Evolutionary conservation across 2,797 vertebrate genomes (phyloP).

Genomic region (Mormyrus proboscirostris): DNA sequence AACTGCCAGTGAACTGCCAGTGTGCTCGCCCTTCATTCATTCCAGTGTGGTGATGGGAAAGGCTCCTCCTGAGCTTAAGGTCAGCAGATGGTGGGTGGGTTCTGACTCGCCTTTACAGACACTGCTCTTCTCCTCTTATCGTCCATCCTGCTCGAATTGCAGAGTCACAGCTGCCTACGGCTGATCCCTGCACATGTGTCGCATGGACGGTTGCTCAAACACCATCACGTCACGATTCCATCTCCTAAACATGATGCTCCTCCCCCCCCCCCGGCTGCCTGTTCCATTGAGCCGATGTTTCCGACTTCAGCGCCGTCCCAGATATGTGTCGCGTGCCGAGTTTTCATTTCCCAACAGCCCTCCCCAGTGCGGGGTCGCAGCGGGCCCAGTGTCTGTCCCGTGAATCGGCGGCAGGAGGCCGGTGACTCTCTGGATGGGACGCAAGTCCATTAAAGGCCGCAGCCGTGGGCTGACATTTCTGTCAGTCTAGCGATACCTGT

Average conservation of each 20-base stretch:
- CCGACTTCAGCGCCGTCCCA: neutral
- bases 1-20: neutral
- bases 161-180: neutral
- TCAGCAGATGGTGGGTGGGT: neutral
- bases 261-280: neutral
- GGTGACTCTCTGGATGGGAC: neutral
- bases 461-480: neutral
- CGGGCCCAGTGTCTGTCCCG: neutral
- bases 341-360: neutral
- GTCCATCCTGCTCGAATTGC: neutral
- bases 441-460: neutral
- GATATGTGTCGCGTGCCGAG: neutral
- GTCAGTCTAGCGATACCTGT: neutral
- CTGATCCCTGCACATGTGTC: neutral
- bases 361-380: neutral
- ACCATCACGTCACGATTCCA: neutral
- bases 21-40: neutral
- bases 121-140: neutral
- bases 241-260: neutral
- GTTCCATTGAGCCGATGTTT: neutral
- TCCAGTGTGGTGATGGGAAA: neutral
- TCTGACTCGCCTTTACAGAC: neutral
- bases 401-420: neutral
- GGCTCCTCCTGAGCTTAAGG: neutral
- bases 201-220: neutral